These are phyloP conservation scores for Amphiprion clarkii DNA, from an alignment of 2,797 vertebrate species.

Conservation along the genomic window DNA sequence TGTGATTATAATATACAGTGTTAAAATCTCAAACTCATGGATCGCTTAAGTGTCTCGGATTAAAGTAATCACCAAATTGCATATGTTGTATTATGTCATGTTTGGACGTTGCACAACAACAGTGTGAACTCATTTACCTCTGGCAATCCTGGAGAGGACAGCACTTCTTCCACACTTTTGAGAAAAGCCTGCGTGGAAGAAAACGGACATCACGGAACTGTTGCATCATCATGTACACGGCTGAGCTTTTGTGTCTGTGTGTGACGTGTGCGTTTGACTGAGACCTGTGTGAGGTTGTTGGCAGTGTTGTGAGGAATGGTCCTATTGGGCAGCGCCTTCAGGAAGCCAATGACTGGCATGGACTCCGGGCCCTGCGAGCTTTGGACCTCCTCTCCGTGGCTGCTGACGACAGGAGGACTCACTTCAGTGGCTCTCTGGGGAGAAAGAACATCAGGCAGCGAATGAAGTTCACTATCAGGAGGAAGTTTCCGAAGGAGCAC, in stretches of 20 bases:
- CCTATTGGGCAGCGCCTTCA: constrained; percentile 84
- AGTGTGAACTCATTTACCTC: constrained; percentile 78
- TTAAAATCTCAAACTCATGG: constrained; percentile 41
- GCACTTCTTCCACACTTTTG: constrained; percentile 88
- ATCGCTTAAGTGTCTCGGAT: constrained; percentile 33
- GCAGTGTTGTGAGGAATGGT: constrained; percentile 85
- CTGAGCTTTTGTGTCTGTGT: constrained; percentile 53
- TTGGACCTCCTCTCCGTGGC: constrained; percentile 65
- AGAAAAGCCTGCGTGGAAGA: constrained; percentile 88
- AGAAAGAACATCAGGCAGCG: constrained; percentile 47
- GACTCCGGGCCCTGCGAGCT: constrained; percentile 53
- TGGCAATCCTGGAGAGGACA: constrained; percentile 80
- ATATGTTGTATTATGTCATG: constrained; percentile 60
- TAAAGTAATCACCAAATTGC: constrained; percentile 44
- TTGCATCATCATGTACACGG: constrained; percentile 61
- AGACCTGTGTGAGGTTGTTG: constrained; percentile 91
- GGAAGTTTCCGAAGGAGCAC: constrained; percentile 31
- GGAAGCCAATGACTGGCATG: constrained; percentile 73
- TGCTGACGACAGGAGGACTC: constrained; percentile 80
- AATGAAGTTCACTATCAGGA: constrained; percentile 41
- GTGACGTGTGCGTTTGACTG: constrained; percentile 19
- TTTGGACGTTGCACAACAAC: constrained; percentile 59
- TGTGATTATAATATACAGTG: constrained; percentile 26
- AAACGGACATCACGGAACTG: constrained; percentile 58
- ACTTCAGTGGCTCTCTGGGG: constrained; percentile 81